Evolutionary conservation across 2,888 invertebrate genomes (phyloP).

Genomic region (Orthosia incerta): DNA sequence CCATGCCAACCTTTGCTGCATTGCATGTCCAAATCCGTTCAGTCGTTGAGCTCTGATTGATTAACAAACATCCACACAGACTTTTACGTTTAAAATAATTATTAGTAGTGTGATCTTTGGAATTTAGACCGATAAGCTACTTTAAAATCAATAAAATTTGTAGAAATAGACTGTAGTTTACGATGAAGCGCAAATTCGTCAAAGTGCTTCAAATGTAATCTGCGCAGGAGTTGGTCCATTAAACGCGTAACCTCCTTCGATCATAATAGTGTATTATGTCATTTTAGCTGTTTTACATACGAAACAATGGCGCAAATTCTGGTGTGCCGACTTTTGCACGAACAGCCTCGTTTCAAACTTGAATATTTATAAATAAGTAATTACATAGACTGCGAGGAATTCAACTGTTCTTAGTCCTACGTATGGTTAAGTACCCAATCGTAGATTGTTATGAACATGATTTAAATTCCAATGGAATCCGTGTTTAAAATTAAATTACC

Average conservation of each 20-base stretch:
- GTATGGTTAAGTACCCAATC: neutral
- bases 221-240: slow-evolving; percentile 61
- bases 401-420: slow-evolving; percentile 26
- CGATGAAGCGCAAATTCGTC: slow-evolving; percentile 15
- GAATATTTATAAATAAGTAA: slow-evolving; percentile 43
- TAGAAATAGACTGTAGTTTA: slow-evolving; percentile 14
- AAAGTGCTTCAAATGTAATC: slow-evolving; percentile 25
- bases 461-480: slow-evolving; percentile 9
- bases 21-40: neutral
- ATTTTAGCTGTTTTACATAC: slow-evolving; percentile 47
- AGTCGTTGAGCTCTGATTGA: neutral
- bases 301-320: slow-evolving; percentile 50
- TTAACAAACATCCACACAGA: neutral
- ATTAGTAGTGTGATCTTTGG: neutral
- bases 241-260: slow-evolving; percentile 47
- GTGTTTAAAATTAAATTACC: neutral
- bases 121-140: neutral
- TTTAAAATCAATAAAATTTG: slow-evolving; percentile 3
- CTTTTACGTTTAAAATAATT: neutral
- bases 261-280: slow-evolving; percentile 47
- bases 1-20: too few species aligned
- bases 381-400: slow-evolving; percentile 22
- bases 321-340: slow-evolving; percentile 28
- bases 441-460: neutral
- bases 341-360: slow-evolving; percentile 39